Evolutionary conservation across 2,888 invertebrate genomes (phyloP).

Genomic region (Platycheirus rosarum): DNA sequence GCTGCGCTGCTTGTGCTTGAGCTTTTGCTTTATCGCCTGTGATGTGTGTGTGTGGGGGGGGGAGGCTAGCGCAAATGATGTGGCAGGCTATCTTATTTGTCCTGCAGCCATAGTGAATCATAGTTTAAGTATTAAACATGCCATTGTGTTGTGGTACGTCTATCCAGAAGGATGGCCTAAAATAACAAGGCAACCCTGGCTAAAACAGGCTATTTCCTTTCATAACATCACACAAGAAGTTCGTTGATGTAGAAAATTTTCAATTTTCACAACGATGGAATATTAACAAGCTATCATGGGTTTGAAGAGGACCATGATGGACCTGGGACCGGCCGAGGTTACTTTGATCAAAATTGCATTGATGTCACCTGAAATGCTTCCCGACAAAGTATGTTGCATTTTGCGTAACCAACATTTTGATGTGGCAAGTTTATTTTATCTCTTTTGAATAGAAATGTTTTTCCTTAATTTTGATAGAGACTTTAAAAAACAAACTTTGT

Average conservation of each 20-base stretch:
- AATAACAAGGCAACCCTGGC: constrained; percentile 64
- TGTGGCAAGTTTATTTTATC: constrained; percentile 16
- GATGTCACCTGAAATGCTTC: constrained; percentile 44
- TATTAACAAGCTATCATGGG: constrained; percentile 65
- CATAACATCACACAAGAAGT: constrained; percentile 60
- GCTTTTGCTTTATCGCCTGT: constrained; percentile 20
- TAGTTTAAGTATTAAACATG: constrained; percentile 71
- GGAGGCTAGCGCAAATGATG: constrained; percentile 56
- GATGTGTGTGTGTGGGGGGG: constrained; percentile 9
- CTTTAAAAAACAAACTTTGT: not conserved
- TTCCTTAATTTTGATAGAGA: constrained; percentile 1
- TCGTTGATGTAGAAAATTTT: constrained; percentile 71
- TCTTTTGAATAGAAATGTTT: not conserved
- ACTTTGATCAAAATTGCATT: constrained; percentile 62
- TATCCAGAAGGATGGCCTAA: constrained; percentile 41
- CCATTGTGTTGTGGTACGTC: constrained; percentile 63
- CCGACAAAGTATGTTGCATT: constrained; percentile 40
- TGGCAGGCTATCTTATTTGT: constrained; percentile 72
- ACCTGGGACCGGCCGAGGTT: constrained; percentile 5
- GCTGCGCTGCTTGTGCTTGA: constrained; percentile 1
- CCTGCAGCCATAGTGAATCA: constrained; percentile 68
- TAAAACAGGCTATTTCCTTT: constrained; percentile 68
- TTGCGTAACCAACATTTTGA: constrained; percentile 8
- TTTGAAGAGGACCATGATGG: not conserved
- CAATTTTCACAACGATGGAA: constrained; percentile 72